These are phyloP conservation scores for Pionites leucogaster DNA, from an alignment of 2,113 vertebrate genomes.

Conservation along the genomic window DNA sequence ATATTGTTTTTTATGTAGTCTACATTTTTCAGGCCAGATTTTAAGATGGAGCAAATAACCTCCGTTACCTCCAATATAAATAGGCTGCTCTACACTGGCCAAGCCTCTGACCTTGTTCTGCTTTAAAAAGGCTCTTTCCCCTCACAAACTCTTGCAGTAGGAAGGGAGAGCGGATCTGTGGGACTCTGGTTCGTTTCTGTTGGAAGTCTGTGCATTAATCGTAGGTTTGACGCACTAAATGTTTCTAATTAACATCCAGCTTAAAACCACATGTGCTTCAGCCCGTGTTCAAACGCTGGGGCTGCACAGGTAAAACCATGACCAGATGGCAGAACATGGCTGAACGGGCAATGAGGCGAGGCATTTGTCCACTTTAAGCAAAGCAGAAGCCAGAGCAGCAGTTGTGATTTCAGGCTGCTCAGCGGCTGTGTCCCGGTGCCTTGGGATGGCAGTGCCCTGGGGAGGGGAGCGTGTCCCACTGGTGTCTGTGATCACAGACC, in stretches of 20 bases:
- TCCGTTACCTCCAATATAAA: neutral
- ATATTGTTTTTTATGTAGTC: neutral
- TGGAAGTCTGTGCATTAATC: constrained; percentile 71
- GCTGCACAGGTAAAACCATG: constrained; percentile 72
- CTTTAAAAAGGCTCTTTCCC: neutral
- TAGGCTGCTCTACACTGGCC: neutral
- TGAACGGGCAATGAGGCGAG: neutral
- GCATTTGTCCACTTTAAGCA: neutral
- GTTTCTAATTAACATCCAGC: constrained; percentile 76
- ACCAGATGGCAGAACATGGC: constrained; percentile 66
- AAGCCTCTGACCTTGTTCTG: neutral
- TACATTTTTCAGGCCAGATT: neutral
- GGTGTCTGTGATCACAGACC: fast-evolving
- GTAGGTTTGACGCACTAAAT: constrained; percentile 68
- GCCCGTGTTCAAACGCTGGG: constrained; percentile 49
- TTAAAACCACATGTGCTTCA: constrained; percentile 74
- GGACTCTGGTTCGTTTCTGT: constrained; percentile 67
- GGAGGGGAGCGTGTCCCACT: neutral
- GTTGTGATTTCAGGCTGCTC: neutral
- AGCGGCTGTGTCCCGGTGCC: too few species aligned
- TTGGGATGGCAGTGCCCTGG: fast-evolving
- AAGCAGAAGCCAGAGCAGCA: constrained; percentile 1
- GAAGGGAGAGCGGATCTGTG: constrained; percentile 28
- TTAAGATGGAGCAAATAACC: neutral
- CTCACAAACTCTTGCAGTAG: neutral